phyloP scores from a whole-genome alignment of 2,888 invertebrate species.

The Caenorhabditis sp. region DNA sequence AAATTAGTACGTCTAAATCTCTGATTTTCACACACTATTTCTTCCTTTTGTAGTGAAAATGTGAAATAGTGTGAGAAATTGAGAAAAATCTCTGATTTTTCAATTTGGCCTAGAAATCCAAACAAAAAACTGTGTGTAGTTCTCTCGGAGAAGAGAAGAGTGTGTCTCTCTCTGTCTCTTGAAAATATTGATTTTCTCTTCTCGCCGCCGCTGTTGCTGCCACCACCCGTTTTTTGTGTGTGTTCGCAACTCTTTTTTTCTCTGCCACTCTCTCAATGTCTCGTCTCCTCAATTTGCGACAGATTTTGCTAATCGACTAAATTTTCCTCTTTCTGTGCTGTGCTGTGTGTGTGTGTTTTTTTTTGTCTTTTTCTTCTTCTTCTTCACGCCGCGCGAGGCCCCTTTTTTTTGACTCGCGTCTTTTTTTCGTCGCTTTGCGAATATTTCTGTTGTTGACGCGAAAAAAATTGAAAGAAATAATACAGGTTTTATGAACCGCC shows the following conservation, averaged over 20 bases:
- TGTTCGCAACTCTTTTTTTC: background rate
- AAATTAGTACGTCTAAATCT: too few relatives aligned
- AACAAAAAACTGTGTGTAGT: conserved; percentile 5
- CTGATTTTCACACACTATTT: too few relatives aligned
- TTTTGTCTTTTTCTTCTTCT: background rate
- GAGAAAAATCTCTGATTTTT: too few relatives aligned
- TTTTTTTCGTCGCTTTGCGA: background rate
- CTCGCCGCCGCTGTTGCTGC: background rate
- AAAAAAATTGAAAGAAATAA: too few relatives aligned
- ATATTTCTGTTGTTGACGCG: too few relatives aligned
- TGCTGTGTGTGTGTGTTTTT: background rate
- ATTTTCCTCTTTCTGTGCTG: conserved; percentile 1
- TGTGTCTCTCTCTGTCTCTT: conserved; percentile 9
- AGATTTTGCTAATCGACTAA: background rate
- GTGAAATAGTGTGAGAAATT: too few relatives aligned
- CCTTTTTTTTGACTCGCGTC: background rate
- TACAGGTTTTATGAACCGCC: conserved; percentile 18
- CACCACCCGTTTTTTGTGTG: conserved; percentile 1
- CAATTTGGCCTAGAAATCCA: background rate
- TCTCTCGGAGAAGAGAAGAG: background rate
- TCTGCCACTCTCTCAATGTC: conserved; percentile 8
- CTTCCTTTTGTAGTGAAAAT: too few relatives aligned
- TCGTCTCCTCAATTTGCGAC: background rate
- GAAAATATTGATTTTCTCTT: conserved; percentile 27
- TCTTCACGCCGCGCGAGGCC: background rate